Conservation (phyloP, 1,140 invertebrate species). For the Drosophila kepulauana region DNA sequence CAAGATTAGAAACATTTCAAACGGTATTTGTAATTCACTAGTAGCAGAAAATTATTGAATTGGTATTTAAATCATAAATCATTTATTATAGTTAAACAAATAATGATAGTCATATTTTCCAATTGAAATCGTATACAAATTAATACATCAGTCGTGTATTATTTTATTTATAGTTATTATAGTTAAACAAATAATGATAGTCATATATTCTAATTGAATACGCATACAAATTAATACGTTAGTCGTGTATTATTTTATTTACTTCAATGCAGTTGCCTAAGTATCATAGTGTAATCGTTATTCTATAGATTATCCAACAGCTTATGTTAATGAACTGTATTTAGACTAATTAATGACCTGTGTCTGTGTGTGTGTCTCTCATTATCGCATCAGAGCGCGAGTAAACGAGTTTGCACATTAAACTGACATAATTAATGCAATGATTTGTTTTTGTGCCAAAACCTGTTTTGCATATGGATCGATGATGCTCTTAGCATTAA, state of each 20-base stretch:
- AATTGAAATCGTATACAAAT: too few relatives aligned
- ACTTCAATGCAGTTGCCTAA: too few relatives aligned
- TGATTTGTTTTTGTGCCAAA: slow-evolving; percentile 19
- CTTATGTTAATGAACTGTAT: slow-evolving; percentile 39
- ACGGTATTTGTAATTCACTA: too few relatives aligned
- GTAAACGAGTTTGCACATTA: slow-evolving; percentile 43
- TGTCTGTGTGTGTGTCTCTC: slow-evolving; percentile 8
- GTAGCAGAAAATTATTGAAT: too few relatives aligned
- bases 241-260: not conserved
- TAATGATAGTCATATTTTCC: too few relatives aligned
- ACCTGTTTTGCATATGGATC: slow-evolving; percentile 35
- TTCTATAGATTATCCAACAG: not conserved
- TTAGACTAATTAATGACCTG: slow-evolving; percentile 12
- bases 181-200: too few relatives aligned
- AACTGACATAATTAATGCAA: slow-evolving; percentile 56
- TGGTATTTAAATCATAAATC: too few relatives aligned
- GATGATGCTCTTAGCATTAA: not conserved
- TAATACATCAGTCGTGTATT: not conserved
- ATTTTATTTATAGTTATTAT: not conserved
- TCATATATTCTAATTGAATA: too few relatives aligned
- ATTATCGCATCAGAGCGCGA: slow-evolving; percentile 9
- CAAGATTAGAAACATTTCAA: not conserved
- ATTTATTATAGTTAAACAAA: too few relatives aligned
- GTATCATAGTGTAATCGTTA: not conserved
- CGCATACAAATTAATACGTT: too few relatives aligned